Evolutionary conservation across 2,113 vertebrate species (phyloP), one percentile per base, ranked within the genome.

Genomic region (Sardina pilchardus): DNA sequence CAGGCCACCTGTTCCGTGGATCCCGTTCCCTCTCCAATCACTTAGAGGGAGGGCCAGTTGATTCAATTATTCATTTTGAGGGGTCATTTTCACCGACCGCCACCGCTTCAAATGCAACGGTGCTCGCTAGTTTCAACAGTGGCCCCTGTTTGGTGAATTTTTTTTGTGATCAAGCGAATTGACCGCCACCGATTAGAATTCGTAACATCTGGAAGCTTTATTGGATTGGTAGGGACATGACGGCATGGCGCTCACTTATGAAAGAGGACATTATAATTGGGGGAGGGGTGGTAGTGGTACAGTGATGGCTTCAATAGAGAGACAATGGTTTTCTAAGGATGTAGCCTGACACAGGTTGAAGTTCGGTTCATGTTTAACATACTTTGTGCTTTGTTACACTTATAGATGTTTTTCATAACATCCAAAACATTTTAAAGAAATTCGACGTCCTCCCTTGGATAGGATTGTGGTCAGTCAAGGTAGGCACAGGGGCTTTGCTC

Each of bases 11-110:
- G 94, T 92, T 90, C 91, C 90, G 91, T 83, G 89, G 94, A 94
- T 95, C 94, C 90, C 91, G 92, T 96, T 95, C 91, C 94, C 89
- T 93, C 94, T 94, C 93, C 92, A 95, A 94, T 94, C 92, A 93
- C 93, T 94, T 94, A 94, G 93, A 93, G 93, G 93, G 93, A 90
- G 87, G 39, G 83, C 89, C 88, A 92, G 93, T 95, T 94, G 92
- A 93, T 93, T 95, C 89, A 94, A 94, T 95, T 93, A 94, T 96
- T 95, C 94, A 94, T 87, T 87, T 91, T 92, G 87, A 36, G 30
- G 71, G 71, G 71, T 78, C 71, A 78, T 78, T 78, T 78, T 78
- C 71, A 78, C 16, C 30, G 30, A 12, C 71, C 12, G 30, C 30
- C 71, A 34, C 71, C 30, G 30, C 17, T 78, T 36, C 16, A 1